A percentile compares a stretch with the other conserved stretches of the same genome.
phyloP scores from a whole-genome alignment of 2,888 invertebrate species.

The Cistogaster globosa region DNA sequence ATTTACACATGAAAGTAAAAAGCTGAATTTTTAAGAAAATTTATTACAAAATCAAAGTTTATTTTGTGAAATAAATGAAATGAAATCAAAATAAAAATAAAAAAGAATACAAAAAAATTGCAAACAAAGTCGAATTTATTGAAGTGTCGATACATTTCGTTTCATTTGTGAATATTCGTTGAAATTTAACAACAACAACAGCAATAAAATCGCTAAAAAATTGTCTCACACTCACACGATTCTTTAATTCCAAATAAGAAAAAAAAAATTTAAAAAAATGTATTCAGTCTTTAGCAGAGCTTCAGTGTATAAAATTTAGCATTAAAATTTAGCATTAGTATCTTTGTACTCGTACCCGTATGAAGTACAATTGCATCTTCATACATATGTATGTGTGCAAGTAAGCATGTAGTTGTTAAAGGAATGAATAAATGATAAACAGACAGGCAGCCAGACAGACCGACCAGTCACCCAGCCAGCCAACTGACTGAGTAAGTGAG shows the following conservation, averaged over 20 bases:
- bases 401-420: slow-evolving; percentile 3
- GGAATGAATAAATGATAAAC: slow-evolving; percentile 35
- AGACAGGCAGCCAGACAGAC: neutral
- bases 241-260: slow-evolving; percentile 43
- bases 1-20: slow-evolving; percentile 10
- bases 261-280: neutral
- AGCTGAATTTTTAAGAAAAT: slow-evolving; percentile 46
- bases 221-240: slow-evolving; percentile 59
- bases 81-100: slow-evolving; percentile 25
- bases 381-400: neutral
- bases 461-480: neutral
- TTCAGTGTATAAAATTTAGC: neutral
- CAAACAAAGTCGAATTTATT: slow-evolving; percentile 69
- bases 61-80: slow-evolving; percentile 62
- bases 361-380: neutral
- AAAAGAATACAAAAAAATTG: neutral
- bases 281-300: slow-evolving; percentile 9
- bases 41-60: slow-evolving; percentile 65
- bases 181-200: slow-evolving; percentile 35
- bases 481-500: slow-evolving; percentile 7
- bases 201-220: slow-evolving; percentile 22
- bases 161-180: slow-evolving; percentile 58
- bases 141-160: slow-evolving; percentile 58
- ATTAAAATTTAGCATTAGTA: neutral
- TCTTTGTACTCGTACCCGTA: slow-evolving; percentile 40